phyloP scores from a whole-genome alignment of 1,140 invertebrate species.

The Coptotermes formosanus region DNA sequence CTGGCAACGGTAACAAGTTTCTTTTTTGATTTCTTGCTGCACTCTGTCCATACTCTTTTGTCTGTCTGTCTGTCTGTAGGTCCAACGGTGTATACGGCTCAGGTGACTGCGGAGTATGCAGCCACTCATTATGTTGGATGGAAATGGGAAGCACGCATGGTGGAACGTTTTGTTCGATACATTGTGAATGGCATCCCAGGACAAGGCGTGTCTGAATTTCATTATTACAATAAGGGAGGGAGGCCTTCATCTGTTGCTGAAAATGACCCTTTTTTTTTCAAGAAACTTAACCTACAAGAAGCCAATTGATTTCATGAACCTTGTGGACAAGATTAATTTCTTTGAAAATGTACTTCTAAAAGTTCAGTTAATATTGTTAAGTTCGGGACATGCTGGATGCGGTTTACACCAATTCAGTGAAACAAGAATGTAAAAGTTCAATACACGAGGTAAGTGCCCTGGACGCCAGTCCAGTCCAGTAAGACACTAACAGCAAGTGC shows the following conservation, averaged over 20 bases:
- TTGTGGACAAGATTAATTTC: too few relatives aligned
- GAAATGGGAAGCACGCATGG: conserved; percentile 65
- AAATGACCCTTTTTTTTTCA: conserved; percentile 26
- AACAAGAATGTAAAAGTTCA: too few relatives aligned
- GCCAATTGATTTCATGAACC: too few relatives aligned
- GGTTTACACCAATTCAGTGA: too few relatives aligned
- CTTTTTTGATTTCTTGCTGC: too few relatives aligned
- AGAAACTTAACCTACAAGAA: neutral
- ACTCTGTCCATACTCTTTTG: neutral
- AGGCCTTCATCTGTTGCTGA: conserved; percentile 34
- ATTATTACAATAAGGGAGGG: conserved; percentile 58
- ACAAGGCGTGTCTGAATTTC: conserved; percentile 68
- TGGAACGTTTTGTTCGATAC: conserved; percentile 63
- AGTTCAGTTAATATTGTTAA: too few relatives aligned
- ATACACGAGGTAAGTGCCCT: too few relatives aligned
- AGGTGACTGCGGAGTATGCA: conserved; percentile 58
- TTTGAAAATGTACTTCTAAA: too few relatives aligned
- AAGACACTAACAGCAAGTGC: too few relatives aligned
- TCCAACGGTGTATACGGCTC: conserved; percentile 47
- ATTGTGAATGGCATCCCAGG: conserved; percentile 62
- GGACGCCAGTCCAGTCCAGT: too few relatives aligned
- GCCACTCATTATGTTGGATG: conserved; percentile 64
- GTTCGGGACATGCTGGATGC: too few relatives aligned
- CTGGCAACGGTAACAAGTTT: too few relatives aligned
- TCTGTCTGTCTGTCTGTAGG: conserved; percentile 31